Conservation (phyloP, 2,888 invertebrate species). For the Lutraria lutraria region DNA sequence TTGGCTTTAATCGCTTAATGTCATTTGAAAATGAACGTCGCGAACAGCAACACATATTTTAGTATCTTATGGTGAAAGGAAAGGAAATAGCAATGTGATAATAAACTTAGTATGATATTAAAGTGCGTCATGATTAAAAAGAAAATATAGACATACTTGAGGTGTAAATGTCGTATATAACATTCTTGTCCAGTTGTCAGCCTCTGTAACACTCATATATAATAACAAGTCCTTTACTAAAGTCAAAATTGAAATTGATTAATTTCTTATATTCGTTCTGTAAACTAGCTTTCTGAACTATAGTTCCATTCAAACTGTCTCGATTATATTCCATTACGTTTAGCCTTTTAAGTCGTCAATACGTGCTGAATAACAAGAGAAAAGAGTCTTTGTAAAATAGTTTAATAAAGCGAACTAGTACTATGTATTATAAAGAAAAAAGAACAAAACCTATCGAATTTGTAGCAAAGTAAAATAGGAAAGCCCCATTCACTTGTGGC, state of each 20-base stretch:
- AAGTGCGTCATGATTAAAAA: too few relatives aligned
- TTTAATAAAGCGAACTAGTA: slow-evolving; percentile 53
- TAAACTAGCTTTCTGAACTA: neutral
- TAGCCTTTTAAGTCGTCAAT: slow-evolving; percentile 47
- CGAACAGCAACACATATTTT: too few relatives aligned
- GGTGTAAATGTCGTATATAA: neutral
- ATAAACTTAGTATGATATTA: too few relatives aligned
- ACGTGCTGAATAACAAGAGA: slow-evolving; percentile 31
- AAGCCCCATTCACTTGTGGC: slow-evolving; percentile 37
- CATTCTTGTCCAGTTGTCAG: neutral
- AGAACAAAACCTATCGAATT: slow-evolving; percentile 56
- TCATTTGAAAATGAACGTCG: too few relatives aligned
- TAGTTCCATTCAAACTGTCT: slow-evolving; percentile 31
- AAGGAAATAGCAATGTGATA: too few relatives aligned
- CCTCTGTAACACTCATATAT: neutral
- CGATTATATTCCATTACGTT: slow-evolving; percentile 34
- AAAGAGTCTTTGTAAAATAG: slow-evolving; percentile 53
- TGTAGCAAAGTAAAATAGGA: slow-evolving; percentile 34
- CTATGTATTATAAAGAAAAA: slow-evolving; percentile 57
- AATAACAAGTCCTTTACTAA: neutral
- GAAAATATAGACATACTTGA: too few relatives aligned
- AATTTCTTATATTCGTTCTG: neutral
- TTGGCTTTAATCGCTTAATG: too few relatives aligned
- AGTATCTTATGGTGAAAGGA: too few relatives aligned
- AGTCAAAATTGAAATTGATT: slow-evolving; percentile 21